Evolutionary conservation across 2,888 invertebrate genomes (phyloP), one percentile per base, ranked within the genome.

Genomic region (Andrena minutula): DNA sequence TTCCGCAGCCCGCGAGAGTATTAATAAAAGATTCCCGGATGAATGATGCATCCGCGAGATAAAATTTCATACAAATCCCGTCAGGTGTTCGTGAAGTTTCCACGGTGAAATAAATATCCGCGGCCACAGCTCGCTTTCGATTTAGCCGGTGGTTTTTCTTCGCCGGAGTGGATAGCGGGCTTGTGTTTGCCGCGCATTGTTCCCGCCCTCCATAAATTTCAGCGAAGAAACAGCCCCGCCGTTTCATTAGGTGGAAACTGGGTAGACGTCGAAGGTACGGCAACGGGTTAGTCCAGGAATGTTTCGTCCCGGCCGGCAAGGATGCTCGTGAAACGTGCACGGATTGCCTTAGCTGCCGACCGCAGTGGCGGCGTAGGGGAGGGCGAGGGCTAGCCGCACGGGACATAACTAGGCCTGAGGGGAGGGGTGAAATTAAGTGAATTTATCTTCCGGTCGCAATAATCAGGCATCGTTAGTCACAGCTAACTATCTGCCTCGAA

Each of bases 371-470:
- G 30, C 30, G 20, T 6, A 20, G 4, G 56, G 26, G 26, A 26
- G 26, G 41, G 12, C 4, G 16, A 5, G 51, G 56, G 56, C 41
- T 26, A 61, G 30, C 77, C 70, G 51, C 61, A 47, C 71, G 75
- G 61, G 71, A 79, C 76, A 53, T 60, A 61, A 73, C 73, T 81
- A 83, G 79, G 81, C 86, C 82, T 79, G 71, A n/a, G 23, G 72
- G 82, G 77, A 66, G 26, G 73, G 82, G 78, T 85, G 85, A 85
- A 88, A 88, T 90, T 89, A 89, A 89, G 86, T 82, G 85, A 90
- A 90, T 91, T 90, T 89, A 91, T 91, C 90, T 82, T 75, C 79
- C 53, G 71, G 77, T 84, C 88, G 89, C 90, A 90, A 89, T 91
- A 91, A 92, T 92, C 89, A 88, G 88, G 75, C 86, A 73, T 86